These are phyloP conservation scores for Drosophila sproati DNA, from an alignment of 1,140 invertebrate species.

Conservation along the genomic window DNA sequence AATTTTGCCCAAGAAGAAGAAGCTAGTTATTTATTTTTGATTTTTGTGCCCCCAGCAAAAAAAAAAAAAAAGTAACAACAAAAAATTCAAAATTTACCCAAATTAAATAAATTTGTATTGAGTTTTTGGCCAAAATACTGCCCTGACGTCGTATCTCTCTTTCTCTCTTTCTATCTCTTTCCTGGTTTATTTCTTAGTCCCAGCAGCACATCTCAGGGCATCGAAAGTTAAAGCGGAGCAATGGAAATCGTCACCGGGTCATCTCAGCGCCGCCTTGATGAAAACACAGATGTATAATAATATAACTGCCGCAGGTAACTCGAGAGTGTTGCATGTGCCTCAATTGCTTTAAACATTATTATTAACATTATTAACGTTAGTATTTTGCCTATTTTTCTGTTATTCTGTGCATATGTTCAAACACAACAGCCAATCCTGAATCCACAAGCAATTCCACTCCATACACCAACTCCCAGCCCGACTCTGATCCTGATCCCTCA, in stretches of 20 bases:
- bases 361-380: conserved; percentile 75
- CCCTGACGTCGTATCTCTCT: conserved; percentile 58
- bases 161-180: conserved; percentile 22
- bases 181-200: conserved; percentile 15
- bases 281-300: conserved; percentile 44
- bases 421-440: conserved; percentile 66
- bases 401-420: conserved; percentile 81
- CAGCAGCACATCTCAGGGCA: background rate
- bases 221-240: conserved; percentile 16
- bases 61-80: background rate
- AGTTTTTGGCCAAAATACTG: conserved; percentile 38
- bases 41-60: background rate
- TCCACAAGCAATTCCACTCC: conserved; percentile 11
- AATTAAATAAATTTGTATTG: conserved; percentile 18
- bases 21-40: conserved; percentile 11
- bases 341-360: conserved; percentile 4
- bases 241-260: conserved; percentile 61
- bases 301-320: conserved; percentile 71
- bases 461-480: conserved; percentile 10
- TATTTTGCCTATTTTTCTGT: conserved; percentile 82
- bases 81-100: conserved; percentile 39
- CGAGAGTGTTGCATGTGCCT: conserved; percentile 11
- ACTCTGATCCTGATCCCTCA: conserved; percentile 16
- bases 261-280: conserved; percentile 47
- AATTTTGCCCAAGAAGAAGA: conserved; percentile 10